Base-by-base conservation (phyloP, 2,888 invertebrate genomes). In the Cephus pulcher region DNA sequence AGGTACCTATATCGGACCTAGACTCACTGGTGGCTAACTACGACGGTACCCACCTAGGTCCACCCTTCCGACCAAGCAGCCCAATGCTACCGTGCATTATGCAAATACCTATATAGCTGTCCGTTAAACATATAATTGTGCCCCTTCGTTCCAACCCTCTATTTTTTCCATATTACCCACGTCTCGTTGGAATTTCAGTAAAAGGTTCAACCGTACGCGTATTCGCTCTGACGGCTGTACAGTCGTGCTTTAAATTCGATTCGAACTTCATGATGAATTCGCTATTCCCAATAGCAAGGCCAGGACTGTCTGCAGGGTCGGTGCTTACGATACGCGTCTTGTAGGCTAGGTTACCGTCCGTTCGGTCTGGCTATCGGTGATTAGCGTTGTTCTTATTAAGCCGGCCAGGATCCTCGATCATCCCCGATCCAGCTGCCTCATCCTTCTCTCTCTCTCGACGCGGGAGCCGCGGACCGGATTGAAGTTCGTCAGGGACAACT, bases 401-500 rank as follows among this genome's bases (percentile, higher is more conserved):
- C 56, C 56, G 23, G 15, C 15, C 15, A 56, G 56, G 56, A 56
- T 56, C 56, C 56, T 56, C 56, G 56, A 56, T 56, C 56, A 56
- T 56, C 23, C 56, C 9, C 15, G 23, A 56, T 56, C 56, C 56
- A 23, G 23, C 73, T 11, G 82, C 78, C 79, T 80, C 77, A 81
- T 81, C 80, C 80, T 74, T 75, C 80, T 37, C 76, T 75, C 80
- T 34, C 76, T 12, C 56, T 32, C 32, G 32, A 34, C 71, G 32
- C 33, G 71, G 2, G 23, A 71, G 71, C 15, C 30, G 71, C 71
- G 71, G 15, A 34, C 30, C 33, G 33, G 71, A 71, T 71, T 73
- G 37, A 76, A 79, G 69, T 74, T 75, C 78, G 76, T 80, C 78
- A 79, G 79, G 69, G 76, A 75, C 34, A 56, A 78, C 70, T 77